Evolutionary conservation across 2,888 invertebrate genomes (phyloP), one percentile per base, ranked within the genome.

Genomic region (Vannuccia rotundouncinata): DNA sequence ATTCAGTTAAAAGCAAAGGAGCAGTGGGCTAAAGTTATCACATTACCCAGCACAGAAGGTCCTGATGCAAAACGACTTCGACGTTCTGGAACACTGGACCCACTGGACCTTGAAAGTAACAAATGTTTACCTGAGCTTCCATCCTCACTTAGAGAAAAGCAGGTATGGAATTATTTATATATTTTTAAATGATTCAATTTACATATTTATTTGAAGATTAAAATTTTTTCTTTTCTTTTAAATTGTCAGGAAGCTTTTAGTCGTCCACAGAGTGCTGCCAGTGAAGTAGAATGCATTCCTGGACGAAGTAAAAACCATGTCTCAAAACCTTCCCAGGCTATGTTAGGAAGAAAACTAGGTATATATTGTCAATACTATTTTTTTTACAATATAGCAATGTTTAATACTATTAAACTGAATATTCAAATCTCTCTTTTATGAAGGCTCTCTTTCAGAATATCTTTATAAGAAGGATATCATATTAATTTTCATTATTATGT

Each of bases 1-100:
- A 86, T 87, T 74, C 86, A 86, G 60, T 83, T 83, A 66, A 84
- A 82, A 80, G 85, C 86, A 79, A 82, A 82, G 31, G 84, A 86
- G 78, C 83, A 83, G 78, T 81, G 85, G 5, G 84, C 84, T 59
- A 82, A 84, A 22, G 83, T 84, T 45, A 83, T 84, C n/a, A 82
- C 82, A 78, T 30, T 82, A 0, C 81, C 80, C 13, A 80, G 79
- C 27, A 83, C 78, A 13, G 81, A 80, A 27, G 83, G 79, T 73
- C 83, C 83, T 0, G 82, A 80, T 5, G 79, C 82, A 25, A 85
- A 85, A 78, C 84, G 83, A 75, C 60, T 84, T 30, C 84, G 84
- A 29, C 82, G 85, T 31, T 82, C 83, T 59, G 84, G 85, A 0
- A 84, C 85, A 1, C 84, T 86, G 1, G 85, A 85, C 31, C 86